A percentile compares a stretch with the other conserved stretches of the same genome.
These are phyloP conservation scores for Drosophila kambysellisi DNA, from an alignment of 2,888 invertebrate species.

Conservation along the genomic window DNA sequence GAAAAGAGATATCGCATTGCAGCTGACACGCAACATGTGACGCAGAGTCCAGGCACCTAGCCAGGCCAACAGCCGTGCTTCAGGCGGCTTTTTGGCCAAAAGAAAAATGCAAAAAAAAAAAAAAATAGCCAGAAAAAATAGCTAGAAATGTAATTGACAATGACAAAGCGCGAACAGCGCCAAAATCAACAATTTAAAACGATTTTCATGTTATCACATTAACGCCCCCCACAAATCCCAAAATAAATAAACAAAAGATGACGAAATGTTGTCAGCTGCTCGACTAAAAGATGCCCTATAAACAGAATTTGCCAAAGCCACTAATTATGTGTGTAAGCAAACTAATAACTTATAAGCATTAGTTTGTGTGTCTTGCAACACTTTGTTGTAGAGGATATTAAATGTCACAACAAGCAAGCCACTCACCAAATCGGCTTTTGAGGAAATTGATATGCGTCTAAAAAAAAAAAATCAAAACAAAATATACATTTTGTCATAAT, in stretches of 20 bases:
- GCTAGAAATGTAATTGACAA: slow-evolving; percentile 68
- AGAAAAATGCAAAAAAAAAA: not conserved
- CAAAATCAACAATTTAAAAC: slow-evolving; percentile 77
- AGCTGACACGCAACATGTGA: slow-evolving; percentile 73
- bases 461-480: not conserved
- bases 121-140: not conserved
- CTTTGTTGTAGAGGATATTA: not conserved
- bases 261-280: rapidly evolving
- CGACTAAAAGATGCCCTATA: not conserved
- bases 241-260: slow-evolving; percentile 42
- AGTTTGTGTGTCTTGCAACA: not conserved
- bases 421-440: slow-evolving; percentile 7
- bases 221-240: slow-evolving; percentile 29
- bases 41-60: slow-evolving; percentile 11
- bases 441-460: slow-evolving; percentile 53
- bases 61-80: slow-evolving; percentile 32
- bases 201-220: slow-evolving; percentile 76
- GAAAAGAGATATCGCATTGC: slow-evolving; percentile 24
- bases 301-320: not conserved
- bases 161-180: slow-evolving; percentile 66
- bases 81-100: slow-evolving; percentile 46
- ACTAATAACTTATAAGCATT: not conserved
- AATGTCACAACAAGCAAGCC: not conserved
- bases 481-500: slow-evolving; percentile 55
- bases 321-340: not conserved